Percentiles rank a stretch among this genome's conserved stretches.
These are phyloP conservation scores for Ceratothoa steindachneri DNA, from an alignment of 2,888 invertebrate species.

Conservation along the genomic window DNA sequence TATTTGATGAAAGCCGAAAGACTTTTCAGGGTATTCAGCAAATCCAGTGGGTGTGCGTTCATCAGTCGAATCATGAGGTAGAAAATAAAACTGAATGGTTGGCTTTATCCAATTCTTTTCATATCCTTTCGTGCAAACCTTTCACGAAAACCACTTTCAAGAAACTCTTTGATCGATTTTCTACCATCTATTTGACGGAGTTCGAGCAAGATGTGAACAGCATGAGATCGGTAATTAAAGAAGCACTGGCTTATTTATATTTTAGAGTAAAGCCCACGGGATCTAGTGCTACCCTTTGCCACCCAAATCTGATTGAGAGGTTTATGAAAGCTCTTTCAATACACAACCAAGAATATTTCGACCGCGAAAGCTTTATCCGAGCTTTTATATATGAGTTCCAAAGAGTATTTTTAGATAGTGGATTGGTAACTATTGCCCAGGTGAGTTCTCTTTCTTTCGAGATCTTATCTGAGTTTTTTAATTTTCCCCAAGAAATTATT, in stretches of 20 bases:
- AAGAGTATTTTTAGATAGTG: conserved; percentile 27
- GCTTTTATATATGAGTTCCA: conserved; percentile 30
- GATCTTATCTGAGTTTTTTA: conserved; percentile 31
- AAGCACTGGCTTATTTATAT: conserved; percentile 26
- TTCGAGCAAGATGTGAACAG: conserved; percentile 41
- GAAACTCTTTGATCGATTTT: conserved; percentile 21
- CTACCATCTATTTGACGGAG: conserved; percentile 24
- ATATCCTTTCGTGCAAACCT: conserved; percentile 24
- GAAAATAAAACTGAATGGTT: conserved; percentile 21
- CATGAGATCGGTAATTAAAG: conserved; percentile 30
- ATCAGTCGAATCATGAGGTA: conserved; percentile 22
- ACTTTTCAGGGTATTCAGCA: conserved; percentile 23
- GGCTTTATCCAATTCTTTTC: conserved; percentile 25
- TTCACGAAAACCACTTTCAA: conserved; percentile 20
- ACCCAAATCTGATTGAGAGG: conserved; percentile 27
- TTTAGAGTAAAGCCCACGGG: conserved; percentile 19
- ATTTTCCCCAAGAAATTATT: conserved; percentile 18
- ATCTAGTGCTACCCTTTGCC: conserved; percentile 19
- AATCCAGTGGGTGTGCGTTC: conserved; percentile 25
- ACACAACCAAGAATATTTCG: conserved; percentile 26
- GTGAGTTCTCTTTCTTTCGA: conserved; percentile 25
- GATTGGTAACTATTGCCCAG: conserved; percentile 9
- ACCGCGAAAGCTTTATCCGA: conserved; percentile 34
- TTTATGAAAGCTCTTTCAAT: conserved; percentile 34
- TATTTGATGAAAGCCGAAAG: conserved; percentile 22